phyloP scores from a whole-genome alignment of 1,140 invertebrate species.

The Heliconius melpomene region DNA sequence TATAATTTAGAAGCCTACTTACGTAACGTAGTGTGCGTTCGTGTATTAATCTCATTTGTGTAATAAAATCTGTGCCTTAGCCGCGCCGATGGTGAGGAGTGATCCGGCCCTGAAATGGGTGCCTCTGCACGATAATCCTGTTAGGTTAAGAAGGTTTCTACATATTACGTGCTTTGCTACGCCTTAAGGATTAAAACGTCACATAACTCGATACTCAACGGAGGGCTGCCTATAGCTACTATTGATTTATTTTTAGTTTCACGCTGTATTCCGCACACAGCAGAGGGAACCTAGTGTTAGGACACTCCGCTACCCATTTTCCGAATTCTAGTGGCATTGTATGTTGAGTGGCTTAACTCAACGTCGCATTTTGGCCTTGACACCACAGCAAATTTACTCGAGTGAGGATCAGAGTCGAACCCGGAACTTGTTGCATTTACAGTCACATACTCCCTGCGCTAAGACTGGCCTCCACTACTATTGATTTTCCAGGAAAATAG shows the following conservation, averaged over 20 bases:
- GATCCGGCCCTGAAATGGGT: slow-evolving; percentile 79
- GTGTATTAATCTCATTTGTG: slow-evolving; percentile 79
- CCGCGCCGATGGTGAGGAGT: slow-evolving; percentile 67
- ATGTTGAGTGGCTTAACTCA: no score
- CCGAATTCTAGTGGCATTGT: no score
- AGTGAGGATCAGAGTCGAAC: no score
- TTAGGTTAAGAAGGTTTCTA: slow-evolving; percentile 86
- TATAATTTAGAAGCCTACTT: slow-evolving; percentile 52
- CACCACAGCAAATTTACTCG: no score
- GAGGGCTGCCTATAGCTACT: slow-evolving; percentile 41
- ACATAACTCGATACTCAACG: slow-evolving; percentile 57
- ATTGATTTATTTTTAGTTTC: no score
- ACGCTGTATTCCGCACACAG: no score
- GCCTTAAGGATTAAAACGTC: slow-evolving; percentile 84
- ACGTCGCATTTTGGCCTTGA: no score
- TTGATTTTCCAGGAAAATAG: slow-evolving; percentile 42
- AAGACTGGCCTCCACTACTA: slow-evolving; percentile 43
- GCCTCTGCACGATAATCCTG: slow-evolving; percentile 85
- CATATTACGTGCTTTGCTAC: slow-evolving; percentile 84
- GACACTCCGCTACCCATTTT: no score
- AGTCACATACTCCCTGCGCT: no score
- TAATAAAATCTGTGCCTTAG: slow-evolving; percentile 81
- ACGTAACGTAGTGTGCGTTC: slow-evolving; percentile 57
- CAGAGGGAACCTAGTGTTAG: no score
- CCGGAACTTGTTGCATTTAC: no score